Conservation (phyloP, 2,113 vertebrate species). For the Campylomormyrus tamandua region DNA sequence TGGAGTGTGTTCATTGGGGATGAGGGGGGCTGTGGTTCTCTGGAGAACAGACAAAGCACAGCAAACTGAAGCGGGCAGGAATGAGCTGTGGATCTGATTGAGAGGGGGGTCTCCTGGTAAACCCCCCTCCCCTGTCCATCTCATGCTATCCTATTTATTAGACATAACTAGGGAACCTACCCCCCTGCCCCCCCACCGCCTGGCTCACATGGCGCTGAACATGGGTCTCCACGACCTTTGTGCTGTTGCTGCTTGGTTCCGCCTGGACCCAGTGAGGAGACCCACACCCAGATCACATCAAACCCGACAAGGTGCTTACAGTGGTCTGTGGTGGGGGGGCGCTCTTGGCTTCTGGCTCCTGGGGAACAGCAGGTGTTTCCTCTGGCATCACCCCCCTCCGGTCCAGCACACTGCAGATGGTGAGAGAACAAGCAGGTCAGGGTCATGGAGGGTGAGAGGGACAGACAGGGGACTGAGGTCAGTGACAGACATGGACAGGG, state of each 20-base stretch:
- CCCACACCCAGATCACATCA: neutral
- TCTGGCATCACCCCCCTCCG: slow-evolving; percentile 61
- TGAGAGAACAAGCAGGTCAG: neutral
- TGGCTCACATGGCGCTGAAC: neutral
- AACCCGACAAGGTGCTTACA: slow-evolving; percentile 39
- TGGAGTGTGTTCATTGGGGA: slow-evolving; percentile 62
- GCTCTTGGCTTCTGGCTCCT: slow-evolving; percentile 30
- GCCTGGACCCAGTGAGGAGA: neutral
- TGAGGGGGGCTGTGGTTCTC: slow-evolving; percentile 64
- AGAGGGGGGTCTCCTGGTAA: neutral
- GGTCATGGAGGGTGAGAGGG: neutral
- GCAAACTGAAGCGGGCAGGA: neutral
- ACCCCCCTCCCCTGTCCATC: neutral
- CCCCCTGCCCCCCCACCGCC: neutral
- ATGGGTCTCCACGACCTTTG: neutral
- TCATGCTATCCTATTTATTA: neutral
- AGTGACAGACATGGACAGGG: neutral
- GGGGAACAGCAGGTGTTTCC: slow-evolving; percentile 21
- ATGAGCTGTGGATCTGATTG: neutral
- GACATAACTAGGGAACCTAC: neutral
- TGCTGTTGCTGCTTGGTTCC: neutral
- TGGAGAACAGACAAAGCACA: slow-evolving; percentile 37
- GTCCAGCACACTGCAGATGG: slow-evolving; percentile 60
- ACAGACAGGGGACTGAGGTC: neutral
- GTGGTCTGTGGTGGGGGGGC: slow-evolving; percentile 49